Evolutionary conservation across 2,797 vertebrate species (phyloP).

Genomic region (Hydrolagus colliei): DNA sequence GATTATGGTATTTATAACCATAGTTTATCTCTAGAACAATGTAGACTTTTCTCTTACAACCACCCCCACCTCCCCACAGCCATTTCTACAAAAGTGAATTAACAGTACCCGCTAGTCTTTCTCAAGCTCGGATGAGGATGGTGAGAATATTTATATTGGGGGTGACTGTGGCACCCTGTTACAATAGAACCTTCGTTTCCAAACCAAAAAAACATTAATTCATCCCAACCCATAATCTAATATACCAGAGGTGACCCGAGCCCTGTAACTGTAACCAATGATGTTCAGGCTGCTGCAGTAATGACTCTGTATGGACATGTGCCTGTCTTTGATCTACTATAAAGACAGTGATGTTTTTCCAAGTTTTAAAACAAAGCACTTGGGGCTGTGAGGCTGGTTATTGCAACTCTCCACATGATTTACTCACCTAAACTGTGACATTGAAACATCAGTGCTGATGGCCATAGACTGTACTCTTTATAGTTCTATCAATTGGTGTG

Average conservation of each 20-base stretch:
- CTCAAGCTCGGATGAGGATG: background rate
- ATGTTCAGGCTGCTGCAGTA: conserved; percentile 4
- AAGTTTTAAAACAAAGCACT: background rate
- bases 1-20: conserved; percentile 7
- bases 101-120: background rate
- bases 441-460: background rate
- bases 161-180: conserved; percentile 10
- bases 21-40: background rate
- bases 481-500: too few relatives aligned
- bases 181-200: conserved; percentile 6
- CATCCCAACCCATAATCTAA: conserved; percentile 24
- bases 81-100: conserved; percentile 14
- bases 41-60: background rate
- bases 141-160: conserved; percentile 11
- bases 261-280: conserved; percentile 24
- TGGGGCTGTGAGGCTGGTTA: conserved; percentile 5
- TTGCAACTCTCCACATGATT: background rate
- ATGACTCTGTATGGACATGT: background rate
- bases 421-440: background rate
- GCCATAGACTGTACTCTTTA: background rate
- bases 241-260: background rate
- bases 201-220: conserved; percentile 27
- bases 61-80: background rate
- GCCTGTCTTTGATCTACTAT: conserved; percentile 13
- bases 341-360: background rate